Base-by-base conservation (phyloP, 2,113 vertebrate species). In the Peromyscus californicus region DNA sequence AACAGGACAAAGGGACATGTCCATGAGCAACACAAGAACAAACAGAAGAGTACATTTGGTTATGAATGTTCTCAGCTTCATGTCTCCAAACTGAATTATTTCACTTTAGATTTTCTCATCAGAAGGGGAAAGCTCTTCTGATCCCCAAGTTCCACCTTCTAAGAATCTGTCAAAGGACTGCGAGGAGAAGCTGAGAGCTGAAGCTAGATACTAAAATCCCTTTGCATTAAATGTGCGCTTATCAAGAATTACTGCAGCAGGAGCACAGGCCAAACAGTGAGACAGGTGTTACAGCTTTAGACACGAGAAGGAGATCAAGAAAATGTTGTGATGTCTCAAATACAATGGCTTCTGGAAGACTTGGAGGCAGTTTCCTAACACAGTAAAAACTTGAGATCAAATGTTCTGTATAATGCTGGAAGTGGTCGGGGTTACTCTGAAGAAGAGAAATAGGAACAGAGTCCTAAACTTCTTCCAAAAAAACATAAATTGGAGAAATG, bases 381-480 rank as follows among this genome's bases (percentile, higher is more conserved):
- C 6, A 10, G 54, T 93, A 72, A 48, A 89, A 39, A 65, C 22
- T 54, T 65, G 79, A 10, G 22, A 85, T 22, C 36, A 92, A 95
- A 89, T 39, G 45, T 2, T 90, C 11, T 33, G 3, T 59, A 42
- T 31, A 48, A 69, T 45, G 13, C 8, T 0, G 29, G 3, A 94
- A 82, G 10, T 17, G 3, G 10, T 17, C 10, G 4, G 2, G 8
- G 5, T 19, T 21, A 45, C 31, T 51, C 17, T 33, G 76, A 65
- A 65, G 15, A 22, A 59, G 19, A 7, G 22, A 78, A n/a, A 15
- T n/a, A 1, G 11, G 13, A 80, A 22, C 31, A 19, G 9, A 48
- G 79, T n/a, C 0, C 21, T 97, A 29, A 91, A 86, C 21, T 17
- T 61, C 9, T 94, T 7, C 10, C 97, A 82, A 42, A 63, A 63